Conservation (phyloP, 2,888 invertebrate species). For the Tridacna gigas region DNA sequence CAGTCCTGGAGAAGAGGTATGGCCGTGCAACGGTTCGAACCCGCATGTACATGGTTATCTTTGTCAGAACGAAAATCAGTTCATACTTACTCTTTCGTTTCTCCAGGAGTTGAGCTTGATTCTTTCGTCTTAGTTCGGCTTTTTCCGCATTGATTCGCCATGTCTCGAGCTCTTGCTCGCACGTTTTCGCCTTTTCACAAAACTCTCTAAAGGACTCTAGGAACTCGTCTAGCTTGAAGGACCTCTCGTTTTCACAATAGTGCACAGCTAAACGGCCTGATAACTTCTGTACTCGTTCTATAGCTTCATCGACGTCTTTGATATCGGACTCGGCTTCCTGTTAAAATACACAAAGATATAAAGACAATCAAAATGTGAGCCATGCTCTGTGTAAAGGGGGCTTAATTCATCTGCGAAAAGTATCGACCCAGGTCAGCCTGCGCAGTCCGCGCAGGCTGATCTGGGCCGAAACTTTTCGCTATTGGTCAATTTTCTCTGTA, state of each 20-base stretch:
- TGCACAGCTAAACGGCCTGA: slow-evolving; percentile 94
- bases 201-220: slow-evolving; percentile 95
- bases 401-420: too few species aligned
- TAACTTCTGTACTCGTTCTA: slow-evolving; percentile 73
- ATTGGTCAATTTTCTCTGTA: too few species aligned
- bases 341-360: neutral
- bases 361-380: too few species aligned
- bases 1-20: too few species aligned
- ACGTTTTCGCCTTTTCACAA: slow-evolving; percentile 88
- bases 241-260: slow-evolving; percentile 96
- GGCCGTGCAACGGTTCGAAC: too few species aligned
- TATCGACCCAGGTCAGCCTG: too few species aligned
- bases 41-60: too few species aligned
- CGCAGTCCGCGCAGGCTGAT: too few species aligned
- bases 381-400: too few species aligned
- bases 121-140: slow-evolving; percentile 91
- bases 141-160: slow-evolving; percentile 94
- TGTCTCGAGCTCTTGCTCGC: slow-evolving; percentile 90
- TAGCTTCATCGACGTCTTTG: slow-evolving; percentile 75
- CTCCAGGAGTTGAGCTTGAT: slow-evolving; percentile 87
- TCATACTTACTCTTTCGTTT: slow-evolving; percentile 72
- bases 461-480: too few species aligned
- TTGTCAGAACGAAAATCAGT: too few species aligned
- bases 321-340: slow-evolving; percentile 78
- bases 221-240: slow-evolving; percentile 97